phyloP scores from a whole-genome alignment of 2,113 vertebrate species.

The Anser cygnoides region DNA sequence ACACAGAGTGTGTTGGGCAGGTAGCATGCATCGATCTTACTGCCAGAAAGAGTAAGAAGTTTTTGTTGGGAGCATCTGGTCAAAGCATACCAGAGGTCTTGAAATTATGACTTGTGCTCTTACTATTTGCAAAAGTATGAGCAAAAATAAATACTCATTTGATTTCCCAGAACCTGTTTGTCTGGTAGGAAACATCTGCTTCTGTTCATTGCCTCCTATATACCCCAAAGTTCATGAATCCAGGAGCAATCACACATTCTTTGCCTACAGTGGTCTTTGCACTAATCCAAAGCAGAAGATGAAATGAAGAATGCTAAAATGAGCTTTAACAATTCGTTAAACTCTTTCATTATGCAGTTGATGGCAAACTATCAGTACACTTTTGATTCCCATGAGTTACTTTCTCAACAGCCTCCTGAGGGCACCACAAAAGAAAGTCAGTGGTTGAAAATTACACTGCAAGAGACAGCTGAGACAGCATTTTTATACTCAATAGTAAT shows the following conservation, averaged over 20 bases:
- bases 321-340: slow-evolving; percentile 23
- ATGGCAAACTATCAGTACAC: slow-evolving; percentile 1
- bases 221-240: not conserved
- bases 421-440: slow-evolving; percentile 31
- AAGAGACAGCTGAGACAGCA: not conserved
- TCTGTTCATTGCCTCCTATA: not conserved
- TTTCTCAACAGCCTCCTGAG: slow-evolving; percentile 36
- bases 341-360: not conserved
- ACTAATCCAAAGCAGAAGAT: not conserved
- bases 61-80: not conserved
- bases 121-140: not conserved
- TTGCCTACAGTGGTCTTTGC: not conserved
- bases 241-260: not conserved
- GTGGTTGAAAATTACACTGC: not conserved
- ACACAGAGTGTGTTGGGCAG: not conserved
- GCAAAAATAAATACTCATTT: not conserved
- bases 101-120: not conserved
- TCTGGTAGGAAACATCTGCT: slow-evolving; percentile 40
- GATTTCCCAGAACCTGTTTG: slow-evolving; percentile 12
- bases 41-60: slow-evolving; percentile 2
- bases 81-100: not conserved
- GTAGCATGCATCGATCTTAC: not conserved
- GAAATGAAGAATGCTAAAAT: not conserved
- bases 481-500: slow-evolving; percentile 41
- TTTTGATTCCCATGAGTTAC: slow-evolving; percentile 17